Conservation (phyloP, 92 coral and sea anemone genomes). For the Zoanthus solanderi region DNA sequence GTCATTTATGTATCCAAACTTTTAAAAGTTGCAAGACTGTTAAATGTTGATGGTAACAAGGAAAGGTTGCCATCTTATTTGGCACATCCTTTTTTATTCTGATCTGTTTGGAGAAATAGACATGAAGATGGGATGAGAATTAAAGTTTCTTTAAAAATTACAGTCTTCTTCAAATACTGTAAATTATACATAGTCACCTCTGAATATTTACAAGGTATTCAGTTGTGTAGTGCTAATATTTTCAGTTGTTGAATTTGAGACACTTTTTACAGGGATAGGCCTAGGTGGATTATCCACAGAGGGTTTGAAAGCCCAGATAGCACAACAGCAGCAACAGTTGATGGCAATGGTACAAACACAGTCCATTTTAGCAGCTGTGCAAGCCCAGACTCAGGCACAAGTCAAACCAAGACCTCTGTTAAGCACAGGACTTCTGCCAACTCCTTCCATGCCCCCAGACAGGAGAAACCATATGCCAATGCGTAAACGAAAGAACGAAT, state of each 20-base stretch:
- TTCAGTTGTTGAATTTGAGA: not conserved
- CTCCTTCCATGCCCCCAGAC: slow-evolving; percentile 54
- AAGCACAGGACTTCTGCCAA: slow-evolving; percentile 54
- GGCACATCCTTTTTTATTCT: too few species aligned
- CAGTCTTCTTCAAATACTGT: too few species aligned
- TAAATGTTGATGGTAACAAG: too few species aligned
- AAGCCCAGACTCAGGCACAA: slow-evolving; percentile 83
- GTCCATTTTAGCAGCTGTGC: slow-evolving; percentile 94
- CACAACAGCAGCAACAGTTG: slow-evolving; percentile 93
- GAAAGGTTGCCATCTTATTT: too few species aligned
- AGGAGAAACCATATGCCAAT: slow-evolving; percentile 67
- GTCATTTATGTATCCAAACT: too few species aligned
- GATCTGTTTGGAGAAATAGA: too few species aligned
- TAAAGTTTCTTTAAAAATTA: too few species aligned
- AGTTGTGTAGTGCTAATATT: not conserved
- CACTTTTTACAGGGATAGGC: slow-evolving; percentile 25
- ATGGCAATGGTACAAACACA: slow-evolving; percentile 99
- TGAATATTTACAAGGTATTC: not conserved
- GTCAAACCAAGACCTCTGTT: slow-evolving; percentile 54
- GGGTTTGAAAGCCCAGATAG: slow-evolving; percentile 79
- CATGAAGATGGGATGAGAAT: too few species aligned
- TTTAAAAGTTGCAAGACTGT: too few species aligned
- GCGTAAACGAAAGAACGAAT: slow-evolving; percentile 78
- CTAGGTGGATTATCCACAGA: slow-evolving; percentile 22
- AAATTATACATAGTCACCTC: too few species aligned